A percentile compares a stretch with the other conserved stretches of the same genome.
Conservation (phyloP, 2,888 invertebrate genomes). For the Parelbella ahira region DNA sequence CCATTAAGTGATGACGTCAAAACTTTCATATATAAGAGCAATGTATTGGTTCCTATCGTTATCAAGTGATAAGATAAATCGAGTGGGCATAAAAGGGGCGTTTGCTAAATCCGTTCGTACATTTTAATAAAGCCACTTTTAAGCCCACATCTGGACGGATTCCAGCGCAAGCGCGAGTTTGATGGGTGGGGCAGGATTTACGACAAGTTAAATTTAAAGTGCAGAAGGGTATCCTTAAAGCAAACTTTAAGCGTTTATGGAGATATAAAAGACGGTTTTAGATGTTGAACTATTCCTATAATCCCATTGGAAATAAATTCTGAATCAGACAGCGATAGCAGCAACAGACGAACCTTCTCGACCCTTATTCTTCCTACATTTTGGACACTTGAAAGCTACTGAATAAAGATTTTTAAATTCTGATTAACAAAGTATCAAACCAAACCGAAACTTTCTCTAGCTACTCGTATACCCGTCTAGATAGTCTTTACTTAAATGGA, state of each 20-base stretch:
- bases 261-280: too few species aligned
- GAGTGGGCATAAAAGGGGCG: slow-evolving; percentile 24
- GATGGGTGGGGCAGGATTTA: background rate
- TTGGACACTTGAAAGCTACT: too few species aligned
- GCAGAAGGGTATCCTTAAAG: background rate
- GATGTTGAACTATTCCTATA: too few species aligned
- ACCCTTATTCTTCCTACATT: too few species aligned
- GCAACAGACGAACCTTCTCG: too few species aligned
- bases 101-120: slow-evolving; percentile 17
- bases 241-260: background rate
- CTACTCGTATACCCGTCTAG: too few species aligned
- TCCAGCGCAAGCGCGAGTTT: slow-evolving; percentile 1
- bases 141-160: slow-evolving; percentile 1
- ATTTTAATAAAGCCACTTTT: slow-evolving; percentile 14
- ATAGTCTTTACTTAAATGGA: too few species aligned
- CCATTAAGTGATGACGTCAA: slow-evolving; percentile 28
- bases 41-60: slow-evolving; percentile 23
- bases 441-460: too few species aligned
- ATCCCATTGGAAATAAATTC: too few species aligned
- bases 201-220: background rate
- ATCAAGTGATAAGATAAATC: slow-evolving; percentile 28
- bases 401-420: too few species aligned
- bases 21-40: slow-evolving; percentile 21
- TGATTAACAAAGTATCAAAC: too few species aligned
- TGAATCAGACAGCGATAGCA: too few species aligned